Evolutionary conservation across 37 sponge, comb jelly and placozoan genomes (phyloP).

Genomic region (Ephydatia muelleri): DNA sequence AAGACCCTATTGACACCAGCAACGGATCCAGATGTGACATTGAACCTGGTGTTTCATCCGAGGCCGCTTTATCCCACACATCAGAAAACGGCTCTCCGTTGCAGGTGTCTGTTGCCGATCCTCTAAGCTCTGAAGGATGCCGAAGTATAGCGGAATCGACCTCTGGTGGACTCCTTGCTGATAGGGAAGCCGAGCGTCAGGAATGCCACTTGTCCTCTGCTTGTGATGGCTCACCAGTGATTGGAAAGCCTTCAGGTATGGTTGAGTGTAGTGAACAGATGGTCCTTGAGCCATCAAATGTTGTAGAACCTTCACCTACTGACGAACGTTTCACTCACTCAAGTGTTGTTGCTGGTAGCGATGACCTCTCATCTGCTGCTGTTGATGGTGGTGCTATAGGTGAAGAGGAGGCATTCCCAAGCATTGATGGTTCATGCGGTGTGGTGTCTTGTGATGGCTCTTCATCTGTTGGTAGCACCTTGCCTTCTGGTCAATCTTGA

Average conservation of each 20-base stretch:
- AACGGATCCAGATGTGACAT: neutral
- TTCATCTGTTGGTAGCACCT: no score
- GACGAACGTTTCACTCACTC: neutral
- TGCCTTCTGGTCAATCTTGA: neutral
- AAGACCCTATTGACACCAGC: neutral
- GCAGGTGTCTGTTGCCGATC: neutral
- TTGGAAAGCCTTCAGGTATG: neutral
- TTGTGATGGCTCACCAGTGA: neutral
- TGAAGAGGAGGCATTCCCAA: no score
- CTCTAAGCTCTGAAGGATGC: neutral
- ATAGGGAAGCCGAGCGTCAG: neutral
- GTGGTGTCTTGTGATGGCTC: no score
- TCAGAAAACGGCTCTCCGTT: neutral
- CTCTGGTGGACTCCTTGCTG: no score
- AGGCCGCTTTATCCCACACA: neutral
- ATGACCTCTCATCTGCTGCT: neutral
- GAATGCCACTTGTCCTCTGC: neutral
- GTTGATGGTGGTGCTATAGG: neutral
- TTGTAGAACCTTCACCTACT: neutral
- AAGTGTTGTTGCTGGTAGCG: neutral
- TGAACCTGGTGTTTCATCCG: neutral
- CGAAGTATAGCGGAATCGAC: neutral
- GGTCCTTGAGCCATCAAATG: neutral
- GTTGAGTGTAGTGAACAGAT: neutral
- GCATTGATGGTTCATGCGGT: no score